phyloP scores from a whole-genome alignment of 2,888 invertebrate genomes.

The Carabus problematicus region DNA sequence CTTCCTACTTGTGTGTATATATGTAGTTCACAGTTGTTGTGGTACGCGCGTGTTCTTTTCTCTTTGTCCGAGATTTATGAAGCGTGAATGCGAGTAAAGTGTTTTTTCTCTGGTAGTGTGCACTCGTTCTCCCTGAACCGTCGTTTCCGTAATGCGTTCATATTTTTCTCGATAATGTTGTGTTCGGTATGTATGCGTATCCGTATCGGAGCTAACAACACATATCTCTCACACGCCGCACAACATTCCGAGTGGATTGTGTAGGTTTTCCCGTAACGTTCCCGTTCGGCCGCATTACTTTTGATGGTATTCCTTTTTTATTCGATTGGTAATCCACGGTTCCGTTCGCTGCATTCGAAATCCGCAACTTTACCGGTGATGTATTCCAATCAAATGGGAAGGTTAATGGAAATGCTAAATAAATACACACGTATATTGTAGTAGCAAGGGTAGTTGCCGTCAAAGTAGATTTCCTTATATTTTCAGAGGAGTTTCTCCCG shows the following conservation, averaged over 20 bases:
- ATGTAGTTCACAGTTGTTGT: neutral
- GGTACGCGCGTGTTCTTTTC: neutral
- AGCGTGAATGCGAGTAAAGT: slow-evolving; percentile 49
- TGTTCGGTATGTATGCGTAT: slow-evolving; percentile 32
- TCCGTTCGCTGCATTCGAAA: neutral
- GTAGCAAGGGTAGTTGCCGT: too few relatives aligned
- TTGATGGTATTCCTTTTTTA: slow-evolving; percentile 39
- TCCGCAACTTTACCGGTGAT: neutral
- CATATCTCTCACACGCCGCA: slow-evolving; percentile 29
- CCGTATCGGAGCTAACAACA: slow-evolving; percentile 22
- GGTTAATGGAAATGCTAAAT: too few relatives aligned
- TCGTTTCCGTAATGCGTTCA: slow-evolving; percentile 40
- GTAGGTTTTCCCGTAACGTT: slow-evolving; percentile 33
- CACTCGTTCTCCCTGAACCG: slow-evolving; percentile 22
- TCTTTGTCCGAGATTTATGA: slow-evolving; percentile 52
- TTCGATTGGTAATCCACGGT: slow-evolving; percentile 28
- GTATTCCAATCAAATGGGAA: too few relatives aligned
- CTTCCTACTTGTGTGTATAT: too few relatives aligned
- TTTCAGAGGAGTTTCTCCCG: too few relatives aligned
- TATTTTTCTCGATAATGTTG: slow-evolving; percentile 43
- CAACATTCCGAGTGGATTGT: slow-evolving; percentile 33
- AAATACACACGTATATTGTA: too few relatives aligned
- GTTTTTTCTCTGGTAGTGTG: slow-evolving; percentile 25
- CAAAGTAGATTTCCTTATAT: too few relatives aligned
- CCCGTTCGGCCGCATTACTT: slow-evolving; percentile 29